phyloP scores from a whole-genome alignment of 2,888 invertebrate species.

The Hyposoter didymator region DNA sequence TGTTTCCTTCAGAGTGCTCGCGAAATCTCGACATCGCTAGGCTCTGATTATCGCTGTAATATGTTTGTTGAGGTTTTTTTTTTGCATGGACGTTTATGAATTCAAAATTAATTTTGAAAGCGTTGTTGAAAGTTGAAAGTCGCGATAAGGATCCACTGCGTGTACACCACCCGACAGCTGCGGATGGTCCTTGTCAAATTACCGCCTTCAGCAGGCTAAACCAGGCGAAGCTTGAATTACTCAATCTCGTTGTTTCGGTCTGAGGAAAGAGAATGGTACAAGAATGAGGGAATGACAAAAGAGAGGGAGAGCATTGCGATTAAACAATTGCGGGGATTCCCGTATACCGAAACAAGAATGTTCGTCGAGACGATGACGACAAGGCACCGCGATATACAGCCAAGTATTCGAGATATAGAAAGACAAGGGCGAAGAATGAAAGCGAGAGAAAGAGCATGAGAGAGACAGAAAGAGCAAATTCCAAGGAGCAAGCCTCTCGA shows the following conservation, averaged over 20 bases:
- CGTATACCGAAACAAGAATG: slow-evolving; percentile 55
- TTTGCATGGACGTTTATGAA: not conserved
- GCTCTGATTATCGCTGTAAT: not conserved
- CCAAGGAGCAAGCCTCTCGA: slow-evolving; percentile 63
- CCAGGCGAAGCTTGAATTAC: slow-evolving; percentile 47
- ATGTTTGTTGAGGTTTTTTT: not conserved
- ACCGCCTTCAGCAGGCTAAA: not conserved
- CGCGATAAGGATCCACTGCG: not conserved
- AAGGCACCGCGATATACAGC: slow-evolving; percentile 40
- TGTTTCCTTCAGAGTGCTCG: not conserved
- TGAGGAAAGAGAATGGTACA: slow-evolving; percentile 2
- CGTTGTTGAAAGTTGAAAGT: not conserved
- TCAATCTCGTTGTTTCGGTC: slow-evolving; percentile 58
- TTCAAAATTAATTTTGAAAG: not conserved
- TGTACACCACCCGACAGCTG: not conserved
- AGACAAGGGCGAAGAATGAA: not conserved
- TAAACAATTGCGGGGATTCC: slow-evolving; percentile 59
- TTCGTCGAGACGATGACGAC: slow-evolving; percentile 59
- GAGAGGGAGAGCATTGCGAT: slow-evolving; percentile 42
- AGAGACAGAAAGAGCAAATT: slow-evolving; percentile 51
- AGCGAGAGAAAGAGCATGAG: not conserved
- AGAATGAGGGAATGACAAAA: not conserved
- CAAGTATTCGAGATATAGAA: slow-evolving; percentile 27
- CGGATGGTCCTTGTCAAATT: not conserved
- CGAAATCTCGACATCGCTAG: not conserved